Evolutionary conservation across 2,797 vertebrate species (phyloP).

Genomic region (Darevskia mixta): DNA sequence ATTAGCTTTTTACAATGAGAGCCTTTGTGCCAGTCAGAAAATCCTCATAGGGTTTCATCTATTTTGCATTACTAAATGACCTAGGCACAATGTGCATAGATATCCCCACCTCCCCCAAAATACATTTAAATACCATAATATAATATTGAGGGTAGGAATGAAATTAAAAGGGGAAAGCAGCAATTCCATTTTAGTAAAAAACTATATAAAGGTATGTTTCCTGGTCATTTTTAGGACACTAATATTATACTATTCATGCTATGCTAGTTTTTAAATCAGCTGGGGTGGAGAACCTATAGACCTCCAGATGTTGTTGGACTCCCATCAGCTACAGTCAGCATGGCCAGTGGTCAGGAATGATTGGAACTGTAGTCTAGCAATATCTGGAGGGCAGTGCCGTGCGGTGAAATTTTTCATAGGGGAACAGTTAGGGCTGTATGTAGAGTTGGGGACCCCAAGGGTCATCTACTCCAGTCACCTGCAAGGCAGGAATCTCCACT

Average conservation of each 20-base stretch:
- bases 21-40: constrained; percentile 62
- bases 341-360: not conserved
- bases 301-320: not conserved
- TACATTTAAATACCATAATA: constrained; percentile 66
- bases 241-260: not conserved
- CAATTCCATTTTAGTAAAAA: not conserved
- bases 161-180: not conserved
- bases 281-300: not conserved
- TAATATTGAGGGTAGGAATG: constrained; percentile 45
- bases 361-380: not conserved
- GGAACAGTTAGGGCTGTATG: no score
- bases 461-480: no score
- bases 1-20: constrained; percentile 73
- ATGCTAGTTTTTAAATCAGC: not conserved
- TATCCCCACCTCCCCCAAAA: constrained; percentile 30
- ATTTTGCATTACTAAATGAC: constrained; percentile 65
- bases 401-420: no score
- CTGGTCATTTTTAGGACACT: no score
- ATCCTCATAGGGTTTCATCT: constrained; percentile 65
- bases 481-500: no score
- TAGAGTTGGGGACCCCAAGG: no score
- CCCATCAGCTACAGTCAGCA: not conserved
- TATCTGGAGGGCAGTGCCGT: not conserved
- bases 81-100: constrained; percentile 62
- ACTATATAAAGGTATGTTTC: constrained; percentile 20